Conservation (phyloP, 2,888 invertebrate genomes). For the Torymus aiolomorphi region DNA sequence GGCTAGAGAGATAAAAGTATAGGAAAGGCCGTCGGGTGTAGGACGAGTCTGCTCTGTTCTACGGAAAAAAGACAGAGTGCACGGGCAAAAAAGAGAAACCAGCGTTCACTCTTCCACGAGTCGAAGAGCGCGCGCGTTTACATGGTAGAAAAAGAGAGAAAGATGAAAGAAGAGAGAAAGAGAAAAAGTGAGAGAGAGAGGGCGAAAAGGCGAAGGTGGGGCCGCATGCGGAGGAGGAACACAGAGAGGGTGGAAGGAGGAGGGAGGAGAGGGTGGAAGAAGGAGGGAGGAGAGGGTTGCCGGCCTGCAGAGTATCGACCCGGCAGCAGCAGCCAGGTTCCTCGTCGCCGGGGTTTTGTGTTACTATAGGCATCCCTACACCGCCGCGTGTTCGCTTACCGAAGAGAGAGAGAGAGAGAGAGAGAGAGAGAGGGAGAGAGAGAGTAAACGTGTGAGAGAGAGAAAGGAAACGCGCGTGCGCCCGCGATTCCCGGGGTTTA, state of each 20-base stretch:
- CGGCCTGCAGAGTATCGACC: conserved; percentile 75
- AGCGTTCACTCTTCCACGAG: conserved; percentile 18
- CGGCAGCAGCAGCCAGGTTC: conserved; percentile 65
- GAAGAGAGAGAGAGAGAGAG: background rate
- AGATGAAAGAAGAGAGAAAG: conserved; percentile 46
- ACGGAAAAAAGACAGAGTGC: conserved; percentile 14
- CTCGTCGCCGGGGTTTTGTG: conserved; percentile 71
- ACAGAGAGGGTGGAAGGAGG: conserved; percentile 17
- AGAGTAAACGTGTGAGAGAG: no score
- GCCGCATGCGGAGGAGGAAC: conserved; percentile 58
- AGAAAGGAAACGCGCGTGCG: no score
- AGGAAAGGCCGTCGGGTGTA: conserved; percentile 23
- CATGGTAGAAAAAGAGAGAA: conserved; percentile 14
- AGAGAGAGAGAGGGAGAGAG: background rate
- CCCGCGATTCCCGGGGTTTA: no score
- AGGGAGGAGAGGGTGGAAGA: no score
- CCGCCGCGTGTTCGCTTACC: conserved; percentile 34
- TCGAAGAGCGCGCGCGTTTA: conserved; percentile 41
- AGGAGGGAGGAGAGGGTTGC: conserved; percentile 65
- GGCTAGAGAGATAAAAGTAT: conserved; percentile 43
- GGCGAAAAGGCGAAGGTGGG: conserved; percentile 57
- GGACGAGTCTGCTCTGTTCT: conserved; percentile 27
- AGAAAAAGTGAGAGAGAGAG: conserved; percentile 57
- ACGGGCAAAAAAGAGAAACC: conserved; percentile 6
- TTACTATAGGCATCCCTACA: conserved; percentile 71